Percentiles rank a stretch among this genome's conserved stretches.
These are phyloP conservation scores for Cololabis saira DNA, from an alignment of 2,113 vertebrate species.

Conservation along the genomic window DNA sequence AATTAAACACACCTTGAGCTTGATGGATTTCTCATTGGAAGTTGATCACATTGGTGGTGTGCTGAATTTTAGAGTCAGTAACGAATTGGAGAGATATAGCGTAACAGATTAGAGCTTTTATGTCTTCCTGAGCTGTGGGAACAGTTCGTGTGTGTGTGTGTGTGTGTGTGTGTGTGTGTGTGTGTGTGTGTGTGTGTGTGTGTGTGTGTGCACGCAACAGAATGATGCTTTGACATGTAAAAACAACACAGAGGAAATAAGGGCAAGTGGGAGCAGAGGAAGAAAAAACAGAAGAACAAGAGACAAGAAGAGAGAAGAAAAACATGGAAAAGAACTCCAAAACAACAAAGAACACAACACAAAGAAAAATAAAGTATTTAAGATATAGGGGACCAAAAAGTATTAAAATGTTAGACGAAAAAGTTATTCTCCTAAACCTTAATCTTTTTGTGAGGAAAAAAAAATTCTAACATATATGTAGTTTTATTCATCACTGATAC, in stretches of 20 bases:
- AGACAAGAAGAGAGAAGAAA: neutral
- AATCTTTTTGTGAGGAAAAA: no score
- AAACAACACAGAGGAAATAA: slow-evolving; percentile 16
- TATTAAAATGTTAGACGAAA: no score
- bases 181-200: slow-evolving; percentile 12
- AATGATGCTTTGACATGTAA: slow-evolving; percentile 9
- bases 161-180: neutral
- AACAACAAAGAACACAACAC: no score
- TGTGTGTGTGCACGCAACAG: no score
- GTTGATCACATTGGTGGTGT: slow-evolving; percentile 76
- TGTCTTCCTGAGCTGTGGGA: slow-evolving; percentile 43
- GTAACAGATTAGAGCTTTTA: slow-evolving; percentile 72
- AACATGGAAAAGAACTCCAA: neutral
- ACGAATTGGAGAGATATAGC: slow-evolving; percentile 71
- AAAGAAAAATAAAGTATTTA: neutral
- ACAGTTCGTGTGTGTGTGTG: slow-evolving; percentile 13
- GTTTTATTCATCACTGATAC: no score
- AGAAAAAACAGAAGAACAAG: neutral
- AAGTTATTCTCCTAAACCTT: no score
- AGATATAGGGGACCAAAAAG: neutral
- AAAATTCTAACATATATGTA: no score
- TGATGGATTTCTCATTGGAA: slow-evolving; percentile 80
- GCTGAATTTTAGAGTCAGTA: slow-evolving; percentile 74
- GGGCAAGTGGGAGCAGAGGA: neutral
- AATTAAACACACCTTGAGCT: slow-evolving; percentile 77